These are phyloP conservation scores for Neuroterus valhalla DNA, from an alignment of 1,140 invertebrate genomes.

Conservation along the genomic window DNA sequence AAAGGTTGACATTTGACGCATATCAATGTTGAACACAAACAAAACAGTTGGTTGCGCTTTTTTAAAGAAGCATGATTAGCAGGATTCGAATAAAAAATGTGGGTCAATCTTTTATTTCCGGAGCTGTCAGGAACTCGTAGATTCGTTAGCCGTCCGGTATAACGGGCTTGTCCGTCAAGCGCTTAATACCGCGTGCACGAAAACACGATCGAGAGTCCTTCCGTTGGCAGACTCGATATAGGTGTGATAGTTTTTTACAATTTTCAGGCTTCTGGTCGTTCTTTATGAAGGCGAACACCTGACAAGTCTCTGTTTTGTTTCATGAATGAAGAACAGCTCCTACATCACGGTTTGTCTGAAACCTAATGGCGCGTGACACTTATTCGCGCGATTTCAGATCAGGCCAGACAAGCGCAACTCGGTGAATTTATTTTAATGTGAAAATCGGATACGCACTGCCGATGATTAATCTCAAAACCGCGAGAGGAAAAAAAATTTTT, in stretches of 20 bases:
- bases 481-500: neutral
- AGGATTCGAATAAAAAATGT: neutral
- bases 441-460: neutral
- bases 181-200: slow-evolving; percentile 43
- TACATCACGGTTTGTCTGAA: neutral
- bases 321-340: slow-evolving; percentile 4
- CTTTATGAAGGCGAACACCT: neutral
- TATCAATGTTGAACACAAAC: no score
- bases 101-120: slow-evolving; percentile 46
- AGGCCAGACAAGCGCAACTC: neutral
- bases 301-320: neutral
- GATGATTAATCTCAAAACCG: neutral
- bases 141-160: slow-evolving; percentile 35
- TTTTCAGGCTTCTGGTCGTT: neutral
- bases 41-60: no score
- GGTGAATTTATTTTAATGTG: neutral
- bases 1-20: no score
- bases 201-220: slow-evolving; percentile 31
- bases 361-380: slow-evolving; percentile 20
- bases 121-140: slow-evolving; percentile 42
- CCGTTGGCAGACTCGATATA: neutral
- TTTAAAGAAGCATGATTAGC: neutral
- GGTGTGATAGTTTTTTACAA: slow-evolving; percentile 1
- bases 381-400: slow-evolving; percentile 10
- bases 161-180: slow-evolving; percentile 53